Base-by-base conservation (phyloP, 92 coral and sea anemone species). In the Paramuricea clavata region DNA sequence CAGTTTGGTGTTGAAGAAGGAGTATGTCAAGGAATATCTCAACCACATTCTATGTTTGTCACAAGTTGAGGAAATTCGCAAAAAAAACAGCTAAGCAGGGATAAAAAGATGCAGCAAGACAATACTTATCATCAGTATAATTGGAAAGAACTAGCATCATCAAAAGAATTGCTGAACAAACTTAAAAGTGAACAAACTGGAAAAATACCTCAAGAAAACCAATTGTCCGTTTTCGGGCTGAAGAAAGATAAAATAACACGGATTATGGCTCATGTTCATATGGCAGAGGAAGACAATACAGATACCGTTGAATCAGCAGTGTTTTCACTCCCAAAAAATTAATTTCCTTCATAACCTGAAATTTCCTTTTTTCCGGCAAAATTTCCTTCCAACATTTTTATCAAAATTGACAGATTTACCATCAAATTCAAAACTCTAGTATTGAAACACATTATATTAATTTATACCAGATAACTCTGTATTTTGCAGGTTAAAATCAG, bases 141-240 rank as follows among this genome's bases (percentile, higher is more conserved):
- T 92, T 83, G 94, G 89, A 83, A 76, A 75, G 35, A 89, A 69
- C 80, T 91, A 49, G 54, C 91, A 34, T 83, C 92, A 89, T 83
- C 90, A 73, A 68, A 78, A 77, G 81, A 88, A 69, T 27, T 76
- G 83, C 86, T 83, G 49, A 78, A 49, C 74, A 84, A 91, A 88
- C 86, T 87, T 32, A n/a, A 87, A 76, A 76, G 91, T 91, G 52
- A 32, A 91, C 42, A 91, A 87, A 78, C 73, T 90, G 70, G 81
- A 49, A 71, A 90, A 90, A 89, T 89, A 85, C 83, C 83, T 86
- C 60, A 82, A 23, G 70, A 73, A 69, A 83, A 86, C 76, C 85
- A 86, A 47, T 83, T 90, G 33, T 78, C 93, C 41, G 83, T 86
- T 57, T 32, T 52, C 41, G 83, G 89, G 41, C 57, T 73, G 69